Evolutionary conservation across 2,888 invertebrate species (phyloP), one percentile per base, ranked within the genome.

Genomic region (Fabriciana adippe): DNA sequence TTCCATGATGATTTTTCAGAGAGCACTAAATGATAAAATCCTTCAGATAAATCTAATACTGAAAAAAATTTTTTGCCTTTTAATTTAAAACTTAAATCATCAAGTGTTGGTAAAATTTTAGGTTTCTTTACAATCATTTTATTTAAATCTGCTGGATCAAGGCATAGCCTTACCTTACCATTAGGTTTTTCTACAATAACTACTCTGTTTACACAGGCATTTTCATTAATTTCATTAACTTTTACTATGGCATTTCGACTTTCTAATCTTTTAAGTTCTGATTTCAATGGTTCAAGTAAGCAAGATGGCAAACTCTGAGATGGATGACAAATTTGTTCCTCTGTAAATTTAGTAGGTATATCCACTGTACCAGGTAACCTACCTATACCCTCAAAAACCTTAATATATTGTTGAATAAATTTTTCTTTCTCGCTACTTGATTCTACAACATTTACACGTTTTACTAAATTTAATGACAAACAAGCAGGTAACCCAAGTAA

Each of bases 141-240:
- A 31, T 21, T 56, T 56, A 56, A n/a, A 56, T 56, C 56, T n/a
- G 15, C 18, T 56, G 56, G 56, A 56, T 56, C 56, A 66, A 71
- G 6, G 6, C 48, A 48, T 14, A 69, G 50, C 26, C 67, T 65
- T 18, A 69, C 26, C 13, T 55, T 67, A 13, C 53, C 47, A 35
- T 72, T 70, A 26, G 68, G 64, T 54, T 62, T 70, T 31, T 70
- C 70, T 26, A 72, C 68, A 3, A 70, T 31, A 5, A 72, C 68
- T 15, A 72, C 57, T 59, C 69, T 70, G 48, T 72, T 72, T 1
- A 75, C 48, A 73, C 66, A 72, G 11, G 71, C 68, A 68, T 71
- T 69, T n/a, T 66, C 55, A 62, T 64, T 55, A 16, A 71, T 71
- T 16, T 64, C 64, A 15, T 69, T 67, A n/a, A 75, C 73, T 62